phyloP scores from a whole-genome alignment of 2,113 vertebrate species.

The Tragelaphus imberbis region DNA sequence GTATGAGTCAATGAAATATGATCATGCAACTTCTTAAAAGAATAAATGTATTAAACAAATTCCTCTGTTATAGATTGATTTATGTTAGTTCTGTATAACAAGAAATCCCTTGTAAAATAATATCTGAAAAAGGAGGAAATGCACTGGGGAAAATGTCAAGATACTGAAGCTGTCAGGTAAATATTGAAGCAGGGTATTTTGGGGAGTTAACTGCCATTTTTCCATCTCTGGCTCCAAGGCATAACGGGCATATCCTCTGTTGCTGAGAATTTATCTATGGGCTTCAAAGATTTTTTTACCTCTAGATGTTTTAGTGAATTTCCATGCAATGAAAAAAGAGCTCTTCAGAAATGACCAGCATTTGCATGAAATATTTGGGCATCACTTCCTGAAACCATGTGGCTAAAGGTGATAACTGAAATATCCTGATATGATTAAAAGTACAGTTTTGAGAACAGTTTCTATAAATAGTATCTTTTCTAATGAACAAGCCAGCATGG shows the following conservation, averaged over 20 bases:
- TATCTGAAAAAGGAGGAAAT: conserved; percentile 61
- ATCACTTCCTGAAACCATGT: conserved; percentile 46
- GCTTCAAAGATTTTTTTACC: not conserved
- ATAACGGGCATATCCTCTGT: conserved; percentile 34
- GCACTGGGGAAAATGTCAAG: conserved; percentile 65
- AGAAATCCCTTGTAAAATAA: conserved; percentile 70
- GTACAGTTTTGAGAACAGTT: not conserved
- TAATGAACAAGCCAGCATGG: not conserved
- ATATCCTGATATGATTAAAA: conserved; percentile 39
- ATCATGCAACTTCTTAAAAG: conserved; percentile 76
- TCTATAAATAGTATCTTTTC: conserved; percentile 41
- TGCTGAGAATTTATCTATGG: conserved; percentile 37
- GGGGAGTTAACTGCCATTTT: conserved; percentile 49
- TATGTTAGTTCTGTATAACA: conserved; percentile 65
- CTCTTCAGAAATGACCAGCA: not conserved
- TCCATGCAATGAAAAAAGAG: not conserved
- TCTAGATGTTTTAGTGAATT: conserved; percentile 26
- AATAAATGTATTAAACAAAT: conserved; percentile 82
- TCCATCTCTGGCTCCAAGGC: not conserved
- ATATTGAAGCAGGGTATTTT: conserved; percentile 31
- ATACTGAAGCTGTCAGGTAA: conserved; percentile 62
- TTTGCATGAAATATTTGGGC: conserved; percentile 40
- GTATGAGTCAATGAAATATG: conserved; percentile 79
- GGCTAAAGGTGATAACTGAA: conserved; percentile 54
- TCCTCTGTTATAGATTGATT: conserved; percentile 71